Evolutionary conservation across 2,113 vertebrate species (phyloP).

Genomic region (Oostethus manadensis): DNA sequence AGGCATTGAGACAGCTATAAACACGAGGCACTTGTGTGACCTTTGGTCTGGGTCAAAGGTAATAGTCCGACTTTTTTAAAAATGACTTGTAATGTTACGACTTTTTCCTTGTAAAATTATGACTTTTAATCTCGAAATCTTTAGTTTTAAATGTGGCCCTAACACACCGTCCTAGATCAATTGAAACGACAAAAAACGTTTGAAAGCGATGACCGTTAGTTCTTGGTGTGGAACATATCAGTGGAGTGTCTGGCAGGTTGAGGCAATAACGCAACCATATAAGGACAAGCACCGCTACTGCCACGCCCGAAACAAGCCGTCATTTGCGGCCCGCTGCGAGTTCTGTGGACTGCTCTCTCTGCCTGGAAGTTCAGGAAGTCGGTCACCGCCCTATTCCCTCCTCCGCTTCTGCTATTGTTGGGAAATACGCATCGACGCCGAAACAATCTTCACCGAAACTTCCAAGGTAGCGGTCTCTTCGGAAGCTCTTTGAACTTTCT

Average conservation of each 20-base stretch:
- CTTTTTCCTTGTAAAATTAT: too few relatives aligned
- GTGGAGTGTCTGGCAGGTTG: background rate
- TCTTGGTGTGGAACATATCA: background rate
- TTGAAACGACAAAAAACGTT: too few relatives aligned
- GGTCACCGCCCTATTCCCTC: conserved; percentile 53
- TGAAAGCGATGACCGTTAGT: too few relatives aligned
- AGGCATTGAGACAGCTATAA: too few relatives aligned
- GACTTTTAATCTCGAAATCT: too few relatives aligned
- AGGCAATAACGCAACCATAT: conserved; percentile 56
- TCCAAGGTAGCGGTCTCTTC: conserved; percentile 3
- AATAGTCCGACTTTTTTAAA: too few relatives aligned
- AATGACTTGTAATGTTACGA: too few relatives aligned
- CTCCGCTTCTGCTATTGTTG: conserved; percentile 54
- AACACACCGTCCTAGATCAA: too few relatives aligned
- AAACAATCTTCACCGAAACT: conserved; percentile 54
- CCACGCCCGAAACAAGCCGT: conserved; percentile 54
- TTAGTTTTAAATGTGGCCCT: too few relatives aligned
- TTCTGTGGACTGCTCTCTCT: conserved; percentile 34
- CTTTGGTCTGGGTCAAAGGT: too few relatives aligned
- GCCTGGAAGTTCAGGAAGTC: conserved; percentile 60
- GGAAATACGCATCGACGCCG: conserved; percentile 46
- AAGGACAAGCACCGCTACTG: conserved; percentile 29
- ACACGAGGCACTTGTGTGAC: too few relatives aligned
- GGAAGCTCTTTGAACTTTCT: background rate
- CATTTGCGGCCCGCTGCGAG: conserved; percentile 25